phyloP scores from a whole-genome alignment of 2,113 vertebrate genomes.

The Megaceryle torquata region DNA sequence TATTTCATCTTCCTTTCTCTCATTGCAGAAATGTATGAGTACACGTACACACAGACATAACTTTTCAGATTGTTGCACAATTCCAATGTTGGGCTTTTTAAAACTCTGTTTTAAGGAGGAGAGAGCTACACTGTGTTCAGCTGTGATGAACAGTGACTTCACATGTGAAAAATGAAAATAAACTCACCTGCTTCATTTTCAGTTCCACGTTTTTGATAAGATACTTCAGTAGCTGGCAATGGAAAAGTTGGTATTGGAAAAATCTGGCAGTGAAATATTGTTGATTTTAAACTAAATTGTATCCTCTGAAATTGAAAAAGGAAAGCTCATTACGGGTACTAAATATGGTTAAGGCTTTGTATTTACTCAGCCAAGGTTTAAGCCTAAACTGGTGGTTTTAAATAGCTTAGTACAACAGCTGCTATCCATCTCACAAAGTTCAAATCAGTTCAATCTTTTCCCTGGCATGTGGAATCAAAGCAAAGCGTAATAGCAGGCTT shows the following conservation, averaged over 20 bases:
- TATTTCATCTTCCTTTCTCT: not conserved
- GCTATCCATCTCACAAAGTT: not conserved
- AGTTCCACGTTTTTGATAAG: not conserved
- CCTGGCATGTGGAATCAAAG: not conserved
- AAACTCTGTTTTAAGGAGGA: not conserved
- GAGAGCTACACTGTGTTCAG: not conserved
- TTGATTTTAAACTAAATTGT: slow-evolving; percentile 10
- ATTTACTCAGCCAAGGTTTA: slow-evolving; percentile 4
- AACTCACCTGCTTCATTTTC: not conserved
- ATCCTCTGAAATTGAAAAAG: not conserved
- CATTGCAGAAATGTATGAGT: not conserved
- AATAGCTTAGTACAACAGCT: slow-evolving; percentile 26
- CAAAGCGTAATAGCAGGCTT: not conserved
- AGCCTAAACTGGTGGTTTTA: slow-evolving; percentile 14
- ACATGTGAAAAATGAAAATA: not conserved
- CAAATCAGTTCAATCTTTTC: slow-evolving; percentile 35
- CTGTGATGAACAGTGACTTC: not conserved
- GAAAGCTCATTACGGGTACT: not conserved
- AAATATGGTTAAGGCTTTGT: not conserved
- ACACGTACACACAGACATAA: no score
- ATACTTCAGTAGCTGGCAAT: not conserved
- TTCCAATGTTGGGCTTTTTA: not conserved
- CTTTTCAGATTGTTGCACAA: not conserved
- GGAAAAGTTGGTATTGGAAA: not conserved
- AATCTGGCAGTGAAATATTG: not conserved